Percentiles rank a stretch among this genome's conserved stretches.
Conservation (phyloP, 2,797 vertebrate genomes). For the Arrhamphus sclerolepis region DNA sequence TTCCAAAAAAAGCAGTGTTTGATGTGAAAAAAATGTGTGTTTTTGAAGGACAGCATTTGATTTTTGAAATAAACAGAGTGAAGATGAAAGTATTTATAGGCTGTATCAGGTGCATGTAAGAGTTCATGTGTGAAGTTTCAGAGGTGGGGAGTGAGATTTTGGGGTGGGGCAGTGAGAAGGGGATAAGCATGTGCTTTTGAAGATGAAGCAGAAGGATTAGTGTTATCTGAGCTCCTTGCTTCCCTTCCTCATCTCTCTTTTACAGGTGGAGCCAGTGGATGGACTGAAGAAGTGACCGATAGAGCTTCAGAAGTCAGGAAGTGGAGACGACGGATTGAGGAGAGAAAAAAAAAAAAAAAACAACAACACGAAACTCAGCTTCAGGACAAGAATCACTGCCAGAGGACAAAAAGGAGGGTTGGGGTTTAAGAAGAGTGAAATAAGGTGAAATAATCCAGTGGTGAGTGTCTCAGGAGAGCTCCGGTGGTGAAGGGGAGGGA, state of each 20-base stretch:
- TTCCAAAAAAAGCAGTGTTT: neutral
- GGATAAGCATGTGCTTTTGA: conserved; percentile 73
- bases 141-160: conserved; percentile 19
- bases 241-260: conserved; percentile 62
- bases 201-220: conserved; percentile 80
- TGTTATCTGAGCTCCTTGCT: conserved; percentile 71
- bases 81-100: no score
- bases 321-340: conserved; percentile 29
- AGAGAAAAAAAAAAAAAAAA: neutral
- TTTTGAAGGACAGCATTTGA: conserved; percentile 1
- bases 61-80: neutral
- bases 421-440: neutral
- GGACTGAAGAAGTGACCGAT: conserved; percentile 58
- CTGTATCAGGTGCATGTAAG: conserved; percentile 18
- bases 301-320: conserved; percentile 36
- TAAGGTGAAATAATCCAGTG: conserved; percentile 55
- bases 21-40: neutral
- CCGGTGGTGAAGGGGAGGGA: conserved; percentile 53
- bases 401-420: conserved; percentile 17
- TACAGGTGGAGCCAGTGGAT: conserved; percentile 81
- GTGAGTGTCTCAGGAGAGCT: conserved; percentile 53
- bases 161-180: conserved; percentile 41
- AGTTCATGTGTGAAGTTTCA: conserved; percentile 62
- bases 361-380: neutral
- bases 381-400: conserved; percentile 36